Base-by-base conservation (phyloP, 2,888 invertebrate species). In the Drosophila atripex region DNA sequence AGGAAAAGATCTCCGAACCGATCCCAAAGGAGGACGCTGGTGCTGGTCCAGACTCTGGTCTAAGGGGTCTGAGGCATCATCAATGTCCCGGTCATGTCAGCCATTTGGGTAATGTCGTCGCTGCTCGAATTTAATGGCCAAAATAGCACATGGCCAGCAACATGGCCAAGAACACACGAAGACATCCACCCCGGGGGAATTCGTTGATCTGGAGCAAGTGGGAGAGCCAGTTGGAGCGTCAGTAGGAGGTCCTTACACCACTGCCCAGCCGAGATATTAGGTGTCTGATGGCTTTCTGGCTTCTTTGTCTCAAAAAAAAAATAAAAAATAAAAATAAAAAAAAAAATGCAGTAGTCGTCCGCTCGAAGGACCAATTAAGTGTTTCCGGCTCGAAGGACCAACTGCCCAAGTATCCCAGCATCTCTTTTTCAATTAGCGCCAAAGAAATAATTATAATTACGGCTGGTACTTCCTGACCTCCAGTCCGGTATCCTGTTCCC, bases 11-110 rank as follows among this genome's bases (percentile, higher is more conserved):
- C 64, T 28, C 52, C 35, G 25, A 52, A 59, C 35, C 52, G 65
- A 53, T 53, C 53, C 45, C 45, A 35, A 8, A 45, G 38, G 65
- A 53, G 64, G n/a, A 50, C 12, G 5, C n/a, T n/a, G 11, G 28
- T 12, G 18, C 18, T 14, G 46, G 28, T 16, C 28, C 28, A 38
- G 18, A 2, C 49, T 52, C 45, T 14, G n/a, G 46, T 53, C 58
- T 32, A 51, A 55, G 49, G 18, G n/a, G 46, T 53, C 58, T 32
- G 47, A 55, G 43, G 72, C 86, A 82, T 82, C 85, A 83, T 86
- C 82, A 86, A 84, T 86, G 82, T 86, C 65, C 45, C 78, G 73
- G 65, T 65, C 85, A 84, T 86, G 86, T 80, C 85, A 86, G 86
- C 85, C 86, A 80, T 86, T 86, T 86, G 76, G 85, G 76, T 84